Percentiles rank a stretch among this genome's conserved stretches.
These are phyloP conservation scores for Lagodon rhomboides DNA, from an alignment of 2,797 vertebrate species.

Conservation along the genomic window DNA sequence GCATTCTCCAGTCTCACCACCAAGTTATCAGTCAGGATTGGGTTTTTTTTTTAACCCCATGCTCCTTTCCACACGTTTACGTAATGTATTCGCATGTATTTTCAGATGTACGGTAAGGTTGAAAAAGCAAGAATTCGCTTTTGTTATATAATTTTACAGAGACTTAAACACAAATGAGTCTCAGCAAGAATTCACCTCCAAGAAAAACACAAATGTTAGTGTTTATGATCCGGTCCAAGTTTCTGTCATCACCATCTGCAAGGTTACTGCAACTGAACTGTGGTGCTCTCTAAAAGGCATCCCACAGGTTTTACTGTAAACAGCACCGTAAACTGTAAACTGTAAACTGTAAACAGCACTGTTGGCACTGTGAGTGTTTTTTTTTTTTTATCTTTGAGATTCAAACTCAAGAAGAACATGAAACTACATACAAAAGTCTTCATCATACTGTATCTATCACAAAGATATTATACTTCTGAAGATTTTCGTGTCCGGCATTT, in stretches of 20 bases:
- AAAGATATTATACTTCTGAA: too few relatives aligned
- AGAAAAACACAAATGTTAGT: not conserved
- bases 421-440: not conserved
- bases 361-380: not conserved
- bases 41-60: not conserved
- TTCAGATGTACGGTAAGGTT: not conserved
- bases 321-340: too few relatives aligned
- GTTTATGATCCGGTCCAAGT: not conserved
- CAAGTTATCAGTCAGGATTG: not conserved
- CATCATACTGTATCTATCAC: not conserved
- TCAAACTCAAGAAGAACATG: not conserved
- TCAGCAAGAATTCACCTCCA: not conserved
- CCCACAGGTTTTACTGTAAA: too few relatives aligned
- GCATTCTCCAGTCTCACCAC: conserved; percentile 22
- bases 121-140: not conserved
- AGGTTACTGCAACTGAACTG: too few relatives aligned
- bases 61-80: not conserved
- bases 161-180: not conserved
- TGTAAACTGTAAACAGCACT: not conserved
- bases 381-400: too few relatives aligned
- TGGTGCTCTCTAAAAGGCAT: not conserved
- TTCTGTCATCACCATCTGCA: too few relatives aligned
- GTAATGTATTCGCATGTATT: not conserved
- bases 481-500: too few relatives aligned
- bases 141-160: not conserved